These are phyloP conservation scores for Anodontia alba DNA, from an alignment of 2,888 invertebrate genomes.

Conservation along the genomic window DNA sequence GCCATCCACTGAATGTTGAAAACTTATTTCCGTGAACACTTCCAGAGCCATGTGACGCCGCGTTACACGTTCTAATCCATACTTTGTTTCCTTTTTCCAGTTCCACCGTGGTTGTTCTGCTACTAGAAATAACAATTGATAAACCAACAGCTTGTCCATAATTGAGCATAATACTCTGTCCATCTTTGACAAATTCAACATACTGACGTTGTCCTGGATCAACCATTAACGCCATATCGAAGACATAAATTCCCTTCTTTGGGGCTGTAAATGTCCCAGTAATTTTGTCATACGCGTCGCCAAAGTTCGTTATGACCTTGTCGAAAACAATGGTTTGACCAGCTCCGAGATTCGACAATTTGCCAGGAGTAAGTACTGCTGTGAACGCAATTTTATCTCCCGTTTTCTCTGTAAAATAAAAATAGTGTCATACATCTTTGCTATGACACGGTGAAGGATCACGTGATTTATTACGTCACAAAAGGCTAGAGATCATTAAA, in stretches of 20 bases:
- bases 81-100: slow-evolving; percentile 17
- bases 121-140: neutral
- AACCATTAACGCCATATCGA: too few relatives aligned
- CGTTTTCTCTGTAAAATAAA: too few relatives aligned
- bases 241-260: too few relatives aligned
- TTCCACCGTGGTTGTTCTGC: slow-evolving; percentile 16
- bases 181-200: slow-evolving; percentile 24
- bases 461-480: too few relatives aligned
- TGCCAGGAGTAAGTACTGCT: slow-evolving; percentile 8
- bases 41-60: slow-evolving; percentile 8
- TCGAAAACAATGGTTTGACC: slow-evolving; percentile 24
- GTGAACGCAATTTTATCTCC: slow-evolving; percentile 30
- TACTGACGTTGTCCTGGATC: slow-evolving; percentile 19
- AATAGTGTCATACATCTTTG: too few relatives aligned
- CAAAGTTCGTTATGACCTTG: slow-evolving; percentile 16
- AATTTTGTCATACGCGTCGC: slow-evolving; percentile 17
- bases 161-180: slow-evolving; percentile 17
- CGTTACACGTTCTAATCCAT: slow-evolving; percentile 5
- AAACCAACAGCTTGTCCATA: slow-evolving; percentile 17
- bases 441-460: too few relatives aligned
- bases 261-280: too few relatives aligned
- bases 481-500: too few relatives aligned
- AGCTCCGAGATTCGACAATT: slow-evolving; percentile 15
- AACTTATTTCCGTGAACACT: slow-evolving; percentile 16
- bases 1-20: neutral